Evolutionary conservation across 2,113 vertebrate genomes (phyloP), one percentile per base, ranked within the genome.

Genomic region (Serilophus lunatus): DNA sequence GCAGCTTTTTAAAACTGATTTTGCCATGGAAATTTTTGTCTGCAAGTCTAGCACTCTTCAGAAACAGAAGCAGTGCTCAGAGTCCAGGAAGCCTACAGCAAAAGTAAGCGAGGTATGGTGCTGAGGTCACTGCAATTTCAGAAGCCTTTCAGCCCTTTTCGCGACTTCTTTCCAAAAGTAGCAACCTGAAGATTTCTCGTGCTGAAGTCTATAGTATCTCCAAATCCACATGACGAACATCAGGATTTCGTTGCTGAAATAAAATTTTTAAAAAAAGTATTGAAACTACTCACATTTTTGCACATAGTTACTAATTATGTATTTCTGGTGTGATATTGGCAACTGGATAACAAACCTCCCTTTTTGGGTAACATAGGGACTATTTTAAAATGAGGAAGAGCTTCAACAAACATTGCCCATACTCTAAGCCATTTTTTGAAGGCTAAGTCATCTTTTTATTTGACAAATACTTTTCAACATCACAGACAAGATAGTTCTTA

Each of bases 171-270:
- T 88, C 87, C 93, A 83, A 63, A 80, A 65, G 77, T 23, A 51
- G 91, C 56, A 84, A 54, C 56, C 42, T 40, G 74, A 77, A 70
- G 82, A 51, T 59, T 60, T 61, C 71, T 75, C 91, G 97, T 91
- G 86, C 60, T 63, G 83, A 92, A 80, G 88, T 82, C 97, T 98
- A 99, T 66, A 99, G 80, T 71, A 99, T 99, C 97, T 99, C 99
- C 98, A 99, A 97, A 97, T 99, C 99, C 24, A 99, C 99, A 5
- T 99, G 99, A 54, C 99, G 99, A 79, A 99, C 98, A 89, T 99
- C 99, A 36, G 99, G 99, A 97, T 99, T 99, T 47, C 98, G 98
- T 99, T 99, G 98, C 99, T 99, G 90, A 85, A 98, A 98, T 63
- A 86, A 66, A 96, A 97, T 81, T 68, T 44, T 5, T n/a, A 70